Base-by-base conservation (phyloP, 1,140 invertebrate species). In the Papilio polyxenes region DNA sequence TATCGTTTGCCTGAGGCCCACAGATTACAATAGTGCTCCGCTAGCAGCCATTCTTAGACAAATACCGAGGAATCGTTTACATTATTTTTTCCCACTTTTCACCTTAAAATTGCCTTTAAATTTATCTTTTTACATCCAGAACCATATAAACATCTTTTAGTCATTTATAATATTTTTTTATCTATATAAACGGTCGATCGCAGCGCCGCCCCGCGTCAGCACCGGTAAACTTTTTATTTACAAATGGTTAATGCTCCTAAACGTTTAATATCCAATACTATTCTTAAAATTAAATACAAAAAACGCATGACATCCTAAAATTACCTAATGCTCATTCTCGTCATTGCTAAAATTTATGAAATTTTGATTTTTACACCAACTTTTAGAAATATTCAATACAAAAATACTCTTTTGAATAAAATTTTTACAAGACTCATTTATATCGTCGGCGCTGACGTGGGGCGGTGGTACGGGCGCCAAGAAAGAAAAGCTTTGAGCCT, bases 331-430 rank as follows among this genome's bases (percentile, higher is more conserved):
- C 90, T 86, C 90, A 62, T 86, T 92, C 86, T 94, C 92, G 89
- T 93, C 91, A 92, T 86, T 90, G 89, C 92, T 94, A 95, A 95
- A 93, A 94, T 94, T 93, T 93, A 95, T 92, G 92, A 93, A 94
- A 95, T 95, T 95, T 95, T 94, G 94, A 93, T 91, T 91, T 92
- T 95, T 94, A 95, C 94, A 95, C 93, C 93, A 92, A 95, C 91
- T 95, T 80, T 95, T 95, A 95, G 94, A 95, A 95, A 95, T 95
- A 95, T 95, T 92, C 94, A 93, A 95, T 95, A 95, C 93, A 95
- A 95, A 95, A 95, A 95, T 95, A 95, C 93, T 95, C 94, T 95
- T 94, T 94, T 94, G 93, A 94, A 94, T 94, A 94, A 94, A 93
- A 94, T 95, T 94, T 94, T 92, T 94, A 95, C 93, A 94, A 92